A percentile compares a stretch with the other conserved stretches of the same genome.
Evolutionary conservation across 2,113 vertebrate species (phyloP).

Genomic region (Cynoglossus semilaevis): DNA sequence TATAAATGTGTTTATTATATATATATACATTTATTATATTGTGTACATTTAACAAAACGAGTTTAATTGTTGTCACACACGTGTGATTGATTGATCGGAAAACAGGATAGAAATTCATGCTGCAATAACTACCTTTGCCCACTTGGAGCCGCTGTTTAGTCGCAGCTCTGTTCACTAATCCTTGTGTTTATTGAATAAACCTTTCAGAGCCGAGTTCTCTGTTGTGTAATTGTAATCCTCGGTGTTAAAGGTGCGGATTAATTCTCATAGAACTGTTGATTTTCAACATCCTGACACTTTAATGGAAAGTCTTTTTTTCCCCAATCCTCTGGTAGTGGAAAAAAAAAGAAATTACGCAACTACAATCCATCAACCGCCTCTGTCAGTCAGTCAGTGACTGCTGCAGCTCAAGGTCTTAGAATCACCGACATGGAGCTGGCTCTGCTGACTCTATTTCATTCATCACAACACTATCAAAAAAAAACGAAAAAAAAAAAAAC

Average conservation of each 20-base stretch:
- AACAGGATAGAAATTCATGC: not conserved
- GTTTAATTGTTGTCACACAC: too few relatives aligned
- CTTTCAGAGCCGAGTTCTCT: slow-evolving; percentile 42
- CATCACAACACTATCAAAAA: slow-evolving; percentile 29
- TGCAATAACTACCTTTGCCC: slow-evolving; percentile 14
- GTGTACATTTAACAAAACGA: too few relatives aligned
- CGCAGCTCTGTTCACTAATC: slow-evolving; percentile 27
- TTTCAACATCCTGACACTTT: slow-evolving; percentile 7
- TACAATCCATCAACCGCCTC: slow-evolving; percentile 1
- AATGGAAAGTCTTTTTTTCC: not conserved
- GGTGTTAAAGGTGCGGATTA: slow-evolving; percentile 53
- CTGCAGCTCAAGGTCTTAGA: slow-evolving; percentile 23
- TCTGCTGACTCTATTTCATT: slow-evolving; percentile 37
- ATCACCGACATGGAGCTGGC: slow-evolving; percentile 12
- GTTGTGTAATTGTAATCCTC: slow-evolving; percentile 61
- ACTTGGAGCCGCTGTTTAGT: slow-evolving; percentile 61
- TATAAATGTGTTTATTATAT: too few relatives aligned
- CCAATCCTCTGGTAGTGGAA: not conserved
- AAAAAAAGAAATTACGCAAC: slow-evolving; percentile 22
- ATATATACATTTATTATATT: too few relatives aligned
- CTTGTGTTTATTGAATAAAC: slow-evolving; percentile 41
- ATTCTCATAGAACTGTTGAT: slow-evolving; percentile 51
- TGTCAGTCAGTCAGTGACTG: slow-evolving; percentile 23
- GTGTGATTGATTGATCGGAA: too few relatives aligned
- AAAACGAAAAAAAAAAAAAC: not conserved